Base-by-base conservation (phyloP, 2,797 vertebrate genomes). In the Tadarida brasiliensis region DNA sequence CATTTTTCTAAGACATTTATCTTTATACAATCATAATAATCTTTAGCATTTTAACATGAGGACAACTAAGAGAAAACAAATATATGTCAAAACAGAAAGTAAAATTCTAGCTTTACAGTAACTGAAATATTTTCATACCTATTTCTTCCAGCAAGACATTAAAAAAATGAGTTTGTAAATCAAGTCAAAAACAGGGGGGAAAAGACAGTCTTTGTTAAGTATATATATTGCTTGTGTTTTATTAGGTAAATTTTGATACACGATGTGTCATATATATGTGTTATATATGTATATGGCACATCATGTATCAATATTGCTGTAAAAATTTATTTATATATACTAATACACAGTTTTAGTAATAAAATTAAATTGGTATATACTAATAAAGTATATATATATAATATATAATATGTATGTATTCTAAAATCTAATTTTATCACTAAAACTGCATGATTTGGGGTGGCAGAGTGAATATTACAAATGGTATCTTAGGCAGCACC, bases 391-490 rank as follows among this genome's bases (percentile, higher is more conserved):
- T 9, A 24, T 7, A 57, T 47, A 63, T 26, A 30, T 47, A 47
- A 39, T 51, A 22, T 30, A 80, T 16, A 67, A 65, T 22, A 57
- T n/a, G 47, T 12, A 56, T 30, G 11, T 17, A 82, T 39, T 71
- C 54, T 14, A 78, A 84, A 39, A 87, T 26, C 63, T 65, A 87
- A 77, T 74, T 95, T 84, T 88, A 61, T 73, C 39, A 94, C 15
- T 80, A 30, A 94, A 74, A 90, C 15, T 85, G 12, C 51, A 59
- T 93, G 33, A 84, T 65, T 61, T 85, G 28, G 16, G 15, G 2
- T 73, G 8, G 24, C 22, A 77, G 1, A 28, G 20, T 4, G 26
- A 59, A 7, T 76, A 33, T 59, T 57, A 63, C 11, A 63, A 95
- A 87, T 4, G 3, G 3, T 15, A 49, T 81, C 56, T 73, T 3